Base-by-base conservation (phyloP, 2,797 vertebrate species). In the Denticeps clupeoides region DNA sequence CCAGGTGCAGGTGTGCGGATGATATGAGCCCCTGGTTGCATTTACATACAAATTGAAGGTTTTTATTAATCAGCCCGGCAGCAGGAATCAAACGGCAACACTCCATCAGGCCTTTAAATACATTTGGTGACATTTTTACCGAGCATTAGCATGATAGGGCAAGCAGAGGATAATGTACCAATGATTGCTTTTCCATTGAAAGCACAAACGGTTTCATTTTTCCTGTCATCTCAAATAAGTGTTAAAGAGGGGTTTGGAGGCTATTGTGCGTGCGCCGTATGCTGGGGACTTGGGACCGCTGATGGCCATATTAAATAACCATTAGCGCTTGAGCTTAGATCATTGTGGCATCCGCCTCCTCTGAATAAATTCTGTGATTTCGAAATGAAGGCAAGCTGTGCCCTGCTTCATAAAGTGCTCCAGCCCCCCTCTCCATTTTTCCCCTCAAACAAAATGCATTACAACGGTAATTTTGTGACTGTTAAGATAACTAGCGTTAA, bases 1-100 rank as follows among this genome's bases (percentile, higher is more conserved):
- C 87, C 80, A 86, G 88, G 86, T 88, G 90, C 92, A 97, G 91
- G 92, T 95, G 93, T 88, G 86, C 69, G 74, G 86, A 92, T 87
- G 93, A 95, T 96, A 93, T 85, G 90, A 93, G 89, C 87, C 87
- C 90, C 85, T 82, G 68, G 53, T 88, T 88, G 87, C 89, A 97
- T 99, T 99, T 97, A 95, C 94, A 99, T 97, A 96, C 92, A 99
- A 97, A 99, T 99, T 97, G 94, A 94, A 97, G 93, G 90, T 91
- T 94, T 96, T 94, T 85, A 97, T 96, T 99, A 99, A 99, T 99
- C 93, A 97, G 93, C 83, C 89, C 81, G 59, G 89, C 91, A 93
- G 89, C 90, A 89, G 92, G 90, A 93, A 94, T 94, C 87, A 92
- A 92, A 90, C 88, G 84, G 88, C 89, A 92, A 93, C 90, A 93